These are phyloP conservation scores for Indicator maculatus DNA, from an alignment of 2,113 vertebrate genomes.

Conservation along the genomic window DNA sequence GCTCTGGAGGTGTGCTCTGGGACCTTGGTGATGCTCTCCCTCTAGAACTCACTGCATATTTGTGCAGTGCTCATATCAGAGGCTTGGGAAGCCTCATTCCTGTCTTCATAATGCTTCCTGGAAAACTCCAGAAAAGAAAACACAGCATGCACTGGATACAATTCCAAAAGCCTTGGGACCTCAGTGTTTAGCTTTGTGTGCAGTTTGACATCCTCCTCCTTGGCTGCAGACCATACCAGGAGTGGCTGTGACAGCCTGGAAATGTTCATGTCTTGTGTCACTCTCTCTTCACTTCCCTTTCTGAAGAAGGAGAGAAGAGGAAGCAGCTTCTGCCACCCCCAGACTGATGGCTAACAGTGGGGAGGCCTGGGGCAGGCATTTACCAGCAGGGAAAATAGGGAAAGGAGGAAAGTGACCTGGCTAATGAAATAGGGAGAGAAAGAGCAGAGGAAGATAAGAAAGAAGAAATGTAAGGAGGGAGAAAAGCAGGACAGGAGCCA, in stretches of 20 bases:
- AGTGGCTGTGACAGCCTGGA: not conserved
- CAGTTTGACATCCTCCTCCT: not conserved
- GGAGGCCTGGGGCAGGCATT: not conserved
- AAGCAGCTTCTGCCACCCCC: not conserved
- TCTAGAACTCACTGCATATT: fast-evolving
- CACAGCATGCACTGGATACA: not conserved
- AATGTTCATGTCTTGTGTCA: not conserved
- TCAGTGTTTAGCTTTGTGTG: not conserved
- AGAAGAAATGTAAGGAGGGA: not conserved
- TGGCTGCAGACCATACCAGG: not conserved
- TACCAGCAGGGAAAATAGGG: not conserved
- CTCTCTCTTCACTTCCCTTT: constrained; percentile 27
- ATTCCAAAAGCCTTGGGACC: not conserved
- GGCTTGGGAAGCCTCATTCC: not conserved
- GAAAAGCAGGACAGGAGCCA: no score
- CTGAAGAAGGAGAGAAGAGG: not conserved
- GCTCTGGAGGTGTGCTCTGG: no score
- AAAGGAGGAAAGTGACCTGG: not conserved
- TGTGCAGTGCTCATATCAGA: not conserved
- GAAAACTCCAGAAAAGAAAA: not conserved
- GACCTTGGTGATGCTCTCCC: not conserved
- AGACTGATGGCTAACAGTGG: not conserved
- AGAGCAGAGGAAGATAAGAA: not conserved
- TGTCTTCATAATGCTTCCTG: not conserved
- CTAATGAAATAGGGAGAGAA: not conserved